Conservation (phyloP, 2,113 vertebrate species). For the Elephantulus edwardii region DNA sequence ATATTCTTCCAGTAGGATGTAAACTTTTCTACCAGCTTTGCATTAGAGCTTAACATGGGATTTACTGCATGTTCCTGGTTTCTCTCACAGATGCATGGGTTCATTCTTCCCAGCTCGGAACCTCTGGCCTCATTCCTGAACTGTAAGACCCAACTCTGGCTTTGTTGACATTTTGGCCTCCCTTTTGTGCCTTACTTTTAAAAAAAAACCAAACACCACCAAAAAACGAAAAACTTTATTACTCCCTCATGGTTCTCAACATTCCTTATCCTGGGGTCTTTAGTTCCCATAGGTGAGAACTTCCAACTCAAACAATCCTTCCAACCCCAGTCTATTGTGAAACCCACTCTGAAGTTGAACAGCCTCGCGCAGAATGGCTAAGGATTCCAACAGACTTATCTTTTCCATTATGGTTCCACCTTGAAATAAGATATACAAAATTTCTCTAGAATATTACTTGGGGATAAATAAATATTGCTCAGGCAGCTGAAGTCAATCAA, state of each 20-base stretch:
- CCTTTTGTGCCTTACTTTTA: neutral
- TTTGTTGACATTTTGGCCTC: neutral
- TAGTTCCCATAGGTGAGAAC: neutral
- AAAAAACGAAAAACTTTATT: too few species aligned
- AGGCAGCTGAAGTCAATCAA: neutral
- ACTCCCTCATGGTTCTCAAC: neutral
- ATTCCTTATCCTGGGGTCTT: neutral
- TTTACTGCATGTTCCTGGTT: neutral
- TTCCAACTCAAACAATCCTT: neutral
- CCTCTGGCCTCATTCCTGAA: neutral
- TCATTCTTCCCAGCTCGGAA: neutral
- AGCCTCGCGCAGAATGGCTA: neutral
- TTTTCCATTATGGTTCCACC: neutral
- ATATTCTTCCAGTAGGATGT: neutral
- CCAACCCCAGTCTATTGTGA: neutral
- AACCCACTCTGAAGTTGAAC: neutral
- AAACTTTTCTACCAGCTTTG: neutral
- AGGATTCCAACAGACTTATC: neutral
- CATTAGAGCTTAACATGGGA: neutral
- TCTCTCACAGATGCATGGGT: neutral
- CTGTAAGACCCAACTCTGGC: neutral
- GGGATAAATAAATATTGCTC: constrained; percentile 8
- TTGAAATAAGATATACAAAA: constrained; percentile 23
- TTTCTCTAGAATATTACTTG: constrained; percentile 20
- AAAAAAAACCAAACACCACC: too few species aligned